Conservation (phyloP, 2,113 vertebrate species). For the Thamnaconus septentrionalis region DNA sequence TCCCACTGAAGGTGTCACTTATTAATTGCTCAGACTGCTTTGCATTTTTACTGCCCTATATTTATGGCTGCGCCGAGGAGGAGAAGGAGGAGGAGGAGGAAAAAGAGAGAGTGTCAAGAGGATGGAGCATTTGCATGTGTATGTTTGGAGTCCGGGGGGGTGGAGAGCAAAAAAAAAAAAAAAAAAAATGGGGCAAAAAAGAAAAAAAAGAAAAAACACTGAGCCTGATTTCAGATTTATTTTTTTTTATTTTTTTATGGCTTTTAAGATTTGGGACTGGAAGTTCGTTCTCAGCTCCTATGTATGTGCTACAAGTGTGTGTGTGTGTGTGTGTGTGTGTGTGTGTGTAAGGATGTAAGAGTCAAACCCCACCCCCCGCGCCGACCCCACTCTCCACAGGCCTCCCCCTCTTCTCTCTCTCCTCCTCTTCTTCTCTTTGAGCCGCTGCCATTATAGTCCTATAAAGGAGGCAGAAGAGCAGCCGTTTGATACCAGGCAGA, state of each 20-base stretch:
- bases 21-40: conserved; percentile 61
- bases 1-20: conserved; percentile 39
- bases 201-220: conserved; percentile 48
- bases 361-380: conserved; percentile 53
- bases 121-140: conserved; percentile 10
- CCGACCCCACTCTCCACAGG: conserved; percentile 47
- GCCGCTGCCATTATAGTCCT: conserved; percentile 61
- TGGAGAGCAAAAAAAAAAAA: not conserved
- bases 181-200: conserved; percentile 26
- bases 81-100: not conserved
- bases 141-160: conserved; percentile 6
- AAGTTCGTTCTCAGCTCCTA: conserved; percentile 9
- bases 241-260: conserved; percentile 33
- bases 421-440: conserved; percentile 48
- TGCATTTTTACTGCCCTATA: conserved; percentile 59
- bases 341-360: conserved; percentile 38
- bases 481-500: conserved; percentile 70
- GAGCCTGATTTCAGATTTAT: conserved; percentile 21
- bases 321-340: conserved; percentile 12
- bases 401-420: conserved; percentile 4
- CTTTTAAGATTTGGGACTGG: conserved; percentile 42
- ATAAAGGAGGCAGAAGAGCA: conserved; percentile 55
- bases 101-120: not conserved
- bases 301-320: not conserved
- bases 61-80: conserved; percentile 9